Conservation (phyloP, 1,140 invertebrate species). For the Acyrthosiphon pisum region DNA sequence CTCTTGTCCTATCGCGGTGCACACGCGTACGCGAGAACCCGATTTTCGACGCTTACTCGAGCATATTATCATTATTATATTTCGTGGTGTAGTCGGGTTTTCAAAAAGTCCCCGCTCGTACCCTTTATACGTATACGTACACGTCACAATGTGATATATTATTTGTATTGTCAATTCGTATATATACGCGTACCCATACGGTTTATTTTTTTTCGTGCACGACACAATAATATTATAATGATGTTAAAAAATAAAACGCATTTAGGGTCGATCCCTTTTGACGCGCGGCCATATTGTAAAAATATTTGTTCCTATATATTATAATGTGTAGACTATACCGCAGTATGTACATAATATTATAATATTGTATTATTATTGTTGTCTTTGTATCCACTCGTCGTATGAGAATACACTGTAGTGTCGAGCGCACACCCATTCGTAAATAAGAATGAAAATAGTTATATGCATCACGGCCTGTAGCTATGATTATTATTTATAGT, state of each 20-base stretch:
- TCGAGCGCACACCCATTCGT: too few relatives aligned
- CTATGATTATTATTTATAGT: too few relatives aligned
- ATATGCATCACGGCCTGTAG: too few relatives aligned
- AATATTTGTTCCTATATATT: not conserved
- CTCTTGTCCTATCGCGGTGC: not conserved
- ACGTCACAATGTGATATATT: not conserved
- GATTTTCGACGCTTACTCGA: not conserved
- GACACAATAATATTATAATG: not conserved
- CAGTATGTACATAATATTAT: too few relatives aligned
- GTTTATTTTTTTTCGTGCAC: not conserved
- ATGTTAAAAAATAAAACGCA: conserved; percentile 1
- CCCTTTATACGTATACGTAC: not conserved
- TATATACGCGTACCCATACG: not conserved
- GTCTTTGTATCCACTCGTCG: too few relatives aligned
- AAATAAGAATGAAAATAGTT: too few relatives aligned
- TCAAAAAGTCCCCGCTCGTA: not conserved
- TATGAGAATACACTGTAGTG: not conserved
- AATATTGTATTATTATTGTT: too few relatives aligned
- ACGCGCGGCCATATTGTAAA: conserved; percentile 2
- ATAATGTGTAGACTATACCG: not conserved
- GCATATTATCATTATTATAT: not conserved
- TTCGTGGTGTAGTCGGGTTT: not conserved
- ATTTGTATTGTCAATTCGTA: not conserved
- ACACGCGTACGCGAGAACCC: not conserved
- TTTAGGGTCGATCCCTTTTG: conserved; percentile 13